Conservation (phyloP, 2,888 invertebrate genomes). For the Napeogenes inachia region DNA sequence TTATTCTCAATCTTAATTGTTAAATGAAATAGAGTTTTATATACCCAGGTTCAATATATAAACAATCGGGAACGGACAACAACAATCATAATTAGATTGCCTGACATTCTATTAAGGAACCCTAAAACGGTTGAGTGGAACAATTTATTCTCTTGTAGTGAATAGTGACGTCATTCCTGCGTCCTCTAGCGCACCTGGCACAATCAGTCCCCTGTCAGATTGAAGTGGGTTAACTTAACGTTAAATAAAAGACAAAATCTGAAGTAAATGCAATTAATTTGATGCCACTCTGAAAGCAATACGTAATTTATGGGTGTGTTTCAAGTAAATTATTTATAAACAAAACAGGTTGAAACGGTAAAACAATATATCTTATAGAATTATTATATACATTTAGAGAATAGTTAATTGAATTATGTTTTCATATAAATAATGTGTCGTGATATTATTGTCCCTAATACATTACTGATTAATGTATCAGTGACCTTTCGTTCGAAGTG, state of each 20-base stretch:
- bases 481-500: too few species aligned
- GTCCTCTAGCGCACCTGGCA: constrained; percentile 44
- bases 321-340: neutral
- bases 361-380: neutral
- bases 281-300: neutral
- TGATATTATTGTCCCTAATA: too few species aligned
- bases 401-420: too few species aligned
- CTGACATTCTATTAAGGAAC: constrained; percentile 31
- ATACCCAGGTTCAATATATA: constrained; percentile 2
- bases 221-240: constrained; percentile 42
- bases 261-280: constrained; percentile 19
- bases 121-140: constrained; percentile 31
- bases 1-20: too few species aligned
- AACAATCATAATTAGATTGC: constrained; percentile 27
- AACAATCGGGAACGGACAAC: constrained; percentile 13
- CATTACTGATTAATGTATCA: too few species aligned
- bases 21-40: too few species aligned
- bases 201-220: constrained; percentile 46
- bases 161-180: constrained; percentile 39
- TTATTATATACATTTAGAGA: too few species aligned
- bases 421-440: too few species aligned
- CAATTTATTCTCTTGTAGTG: constrained; percentile 37
- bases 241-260: constrained; percentile 23
- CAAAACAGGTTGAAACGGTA: neutral
- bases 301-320: neutral